Evolutionary conservation across 2,797 vertebrate species (phyloP).

Genomic region (Acrocephalus scirpaceus): DNA sequence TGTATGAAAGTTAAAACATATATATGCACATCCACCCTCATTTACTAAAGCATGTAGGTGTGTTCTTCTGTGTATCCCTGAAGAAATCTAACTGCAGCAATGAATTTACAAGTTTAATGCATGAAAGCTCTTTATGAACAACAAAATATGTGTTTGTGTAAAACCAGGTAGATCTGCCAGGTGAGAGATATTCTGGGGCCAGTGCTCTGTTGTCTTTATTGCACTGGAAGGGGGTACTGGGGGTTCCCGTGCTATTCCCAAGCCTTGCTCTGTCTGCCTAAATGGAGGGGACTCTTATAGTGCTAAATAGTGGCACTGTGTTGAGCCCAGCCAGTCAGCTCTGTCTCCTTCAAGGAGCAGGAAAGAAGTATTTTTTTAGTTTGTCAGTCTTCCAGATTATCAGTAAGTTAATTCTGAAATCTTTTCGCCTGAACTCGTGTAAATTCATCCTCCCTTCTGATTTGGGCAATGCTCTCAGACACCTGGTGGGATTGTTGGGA

Average conservation of each 20-base stretch:
- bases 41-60: not conserved
- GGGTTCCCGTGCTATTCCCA: not conserved
- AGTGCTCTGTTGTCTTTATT: not conserved
- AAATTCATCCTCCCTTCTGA: not conserved
- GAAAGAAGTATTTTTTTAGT: not conserved
- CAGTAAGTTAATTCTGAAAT: not conserved
- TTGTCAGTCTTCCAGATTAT: not conserved
- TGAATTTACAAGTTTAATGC: not conserved
- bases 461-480: not conserved
- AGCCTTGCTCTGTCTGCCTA: not conserved
- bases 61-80: not conserved
- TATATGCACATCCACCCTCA: rapidly evolving
- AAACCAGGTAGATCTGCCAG: not conserved
- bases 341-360: not conserved
- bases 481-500: not conserved
- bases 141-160: not conserved
- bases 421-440: not conserved
- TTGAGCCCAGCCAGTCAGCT: not conserved
- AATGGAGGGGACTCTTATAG: not conserved
- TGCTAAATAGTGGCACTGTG: not conserved
- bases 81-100: not conserved
- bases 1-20: not conserved
- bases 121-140: not conserved
- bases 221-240: not conserved
- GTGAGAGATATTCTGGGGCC: not conserved